Evolutionary conservation across 2,888 invertebrate species (phyloP).

Genomic region (Leptura quadrifasciata): DNA sequence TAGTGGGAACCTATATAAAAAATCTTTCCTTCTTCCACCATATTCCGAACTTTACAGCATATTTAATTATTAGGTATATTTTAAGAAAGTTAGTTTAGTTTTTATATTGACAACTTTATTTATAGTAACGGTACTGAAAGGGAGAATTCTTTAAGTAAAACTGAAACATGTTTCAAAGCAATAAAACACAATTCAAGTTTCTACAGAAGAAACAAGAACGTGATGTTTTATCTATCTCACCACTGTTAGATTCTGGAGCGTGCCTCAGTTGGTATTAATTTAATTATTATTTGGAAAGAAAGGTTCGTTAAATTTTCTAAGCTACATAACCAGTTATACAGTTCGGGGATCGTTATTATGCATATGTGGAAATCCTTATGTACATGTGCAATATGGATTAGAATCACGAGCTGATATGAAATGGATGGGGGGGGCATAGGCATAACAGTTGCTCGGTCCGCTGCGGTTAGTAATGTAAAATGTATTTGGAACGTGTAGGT

Average conservation of each 20-base stretch:
- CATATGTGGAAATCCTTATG: too few species aligned
- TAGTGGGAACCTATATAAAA: too few species aligned
- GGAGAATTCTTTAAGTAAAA: not conserved
- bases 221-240: conserved; percentile 2
- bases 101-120: conserved; percentile 7
- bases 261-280: conserved; percentile 6
- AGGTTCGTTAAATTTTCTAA: not conserved
- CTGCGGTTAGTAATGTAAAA: too few species aligned
- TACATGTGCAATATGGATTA: too few species aligned
- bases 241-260: not conserved
- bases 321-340: not conserved
- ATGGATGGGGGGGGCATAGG: too few species aligned
- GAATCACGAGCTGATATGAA: too few species aligned
- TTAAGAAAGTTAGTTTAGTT: not conserved
- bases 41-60: too few species aligned
- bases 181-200: conserved; percentile 1
- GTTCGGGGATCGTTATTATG: too few species aligned
- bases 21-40: too few species aligned
- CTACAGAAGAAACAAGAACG: not conserved
- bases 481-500: too few species aligned
- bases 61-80: too few species aligned
- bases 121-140: not conserved
- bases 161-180: not conserved
- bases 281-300: not conserved
- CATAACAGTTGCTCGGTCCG: too few species aligned